Evolutionary conservation across 2,888 invertebrate genomes (phyloP), one percentile per base, ranked within the genome.

Genomic region (Orthosia cruda): DNA sequence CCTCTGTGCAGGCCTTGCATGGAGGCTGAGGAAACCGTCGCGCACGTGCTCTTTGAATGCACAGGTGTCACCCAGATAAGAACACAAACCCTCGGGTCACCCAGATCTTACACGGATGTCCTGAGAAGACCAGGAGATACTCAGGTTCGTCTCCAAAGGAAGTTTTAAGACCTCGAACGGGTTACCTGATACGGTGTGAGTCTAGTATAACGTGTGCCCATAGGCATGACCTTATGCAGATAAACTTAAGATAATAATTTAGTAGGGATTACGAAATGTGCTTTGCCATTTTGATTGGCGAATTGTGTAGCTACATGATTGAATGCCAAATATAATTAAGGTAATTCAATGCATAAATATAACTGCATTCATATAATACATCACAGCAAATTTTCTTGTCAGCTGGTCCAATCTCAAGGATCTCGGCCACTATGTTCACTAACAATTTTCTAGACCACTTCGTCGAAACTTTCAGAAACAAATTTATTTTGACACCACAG

Each of bases 401-500:
- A 55, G 32, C 58, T 32, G n/a, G 16, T 65, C n/a, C 15, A 40
- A 64, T 69, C 68, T 40, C 40, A 40, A 40, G 40, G 40, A 9
- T 1, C 40, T n/a, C 20, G 11, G 26, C 49, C 18, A 80, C 23
- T 45, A 23, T n/a, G 16, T 49, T 52, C 57, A 20, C 26, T 63
- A 66, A 12, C 26, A 45, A 74, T 78, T 62, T 57, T 61, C 15
- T 57, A 20, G 18, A 52, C 15, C 13, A 26, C 26, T 54, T 49
- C n/a, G 23, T 58, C 26, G 61, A 67, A 80, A 45, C 71, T 52
- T 62, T 65, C 52, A 76, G 40, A 68, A 64, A 80, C 65, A 80
- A 84, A 80, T 62, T 79, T 81, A 84, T 81, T 85, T 75, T 86
- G 84, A 87, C 84, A 87, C 68, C 80, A 77, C 59, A 74, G 86